Percentiles rank a stretch among this genome's conserved stretches.
Conservation (phyloP, 2,888 invertebrate species). For the Tubiluchus corallicola region DNA sequence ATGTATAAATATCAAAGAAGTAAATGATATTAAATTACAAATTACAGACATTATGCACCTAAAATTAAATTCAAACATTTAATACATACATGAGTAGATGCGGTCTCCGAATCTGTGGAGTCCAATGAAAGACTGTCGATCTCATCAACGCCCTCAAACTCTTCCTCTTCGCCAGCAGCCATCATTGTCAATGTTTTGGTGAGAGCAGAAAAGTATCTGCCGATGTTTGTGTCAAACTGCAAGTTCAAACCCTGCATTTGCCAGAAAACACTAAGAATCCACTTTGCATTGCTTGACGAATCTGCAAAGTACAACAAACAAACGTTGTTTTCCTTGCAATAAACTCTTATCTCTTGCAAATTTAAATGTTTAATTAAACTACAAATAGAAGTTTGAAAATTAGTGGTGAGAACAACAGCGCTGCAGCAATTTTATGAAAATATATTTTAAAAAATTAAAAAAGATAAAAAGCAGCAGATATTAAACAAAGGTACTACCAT, state of each 20-base stretch:
- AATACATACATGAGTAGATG: conserved; percentile 55
- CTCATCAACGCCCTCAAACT: too few species aligned
- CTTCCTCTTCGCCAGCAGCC: conserved; percentile 64
- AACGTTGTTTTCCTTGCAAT: too few species aligned
- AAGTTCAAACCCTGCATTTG: conserved; percentile 98
- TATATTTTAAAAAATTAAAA: conserved; percentile 6
- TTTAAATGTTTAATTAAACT: too few species aligned
- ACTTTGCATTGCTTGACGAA: conserved; percentile 51
- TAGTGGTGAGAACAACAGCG: neutral
- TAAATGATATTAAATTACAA: too few species aligned
- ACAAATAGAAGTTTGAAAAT: neutral
- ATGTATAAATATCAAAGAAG: too few species aligned
- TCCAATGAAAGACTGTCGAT: conserved; percentile 47
- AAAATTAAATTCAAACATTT: too few species aligned
- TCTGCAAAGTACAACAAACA: conserved; percentile 4
- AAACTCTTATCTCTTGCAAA: too few species aligned
- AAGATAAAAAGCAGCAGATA: conserved; percentile 9
- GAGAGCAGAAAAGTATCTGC: conserved; percentile 78
- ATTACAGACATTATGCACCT: too few species aligned
- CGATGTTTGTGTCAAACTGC: conserved; percentile 83
- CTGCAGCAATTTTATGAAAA: neutral
- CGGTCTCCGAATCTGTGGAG: conserved; percentile 29
- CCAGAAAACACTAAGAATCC: conserved; percentile 95
- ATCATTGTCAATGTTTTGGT: conserved; percentile 89
- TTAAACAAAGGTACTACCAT: conserved; percentile 50